Evolutionary conservation across 2,888 invertebrate species (phyloP).

Genomic region (Drosophila atripex): DNA sequence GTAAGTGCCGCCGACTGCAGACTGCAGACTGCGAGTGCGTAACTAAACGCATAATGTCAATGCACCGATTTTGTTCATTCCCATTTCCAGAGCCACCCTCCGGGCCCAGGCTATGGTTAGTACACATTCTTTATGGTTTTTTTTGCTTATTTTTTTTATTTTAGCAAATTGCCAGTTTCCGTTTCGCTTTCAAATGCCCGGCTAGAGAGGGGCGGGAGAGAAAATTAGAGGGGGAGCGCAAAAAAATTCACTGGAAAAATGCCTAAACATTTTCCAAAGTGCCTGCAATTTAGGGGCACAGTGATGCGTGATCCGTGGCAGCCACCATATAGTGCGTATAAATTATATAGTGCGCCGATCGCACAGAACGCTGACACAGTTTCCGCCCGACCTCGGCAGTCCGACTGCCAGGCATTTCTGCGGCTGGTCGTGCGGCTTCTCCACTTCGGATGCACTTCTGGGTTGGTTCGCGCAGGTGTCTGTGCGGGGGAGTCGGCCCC

Average conservation of each 20-base stretch:
- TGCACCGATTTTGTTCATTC: constrained; percentile 36
- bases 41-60: constrained; percentile 76
- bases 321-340: constrained; percentile 34
- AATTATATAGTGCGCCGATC: constrained; percentile 22
- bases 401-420: constrained; percentile 14
- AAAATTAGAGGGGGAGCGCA: constrained; percentile 15
- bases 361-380: constrained; percentile 22
- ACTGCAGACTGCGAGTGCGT: constrained; percentile 74
- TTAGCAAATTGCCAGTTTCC: constrained; percentile 76
- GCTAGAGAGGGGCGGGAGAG: neutral
- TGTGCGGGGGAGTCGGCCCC: neutral
- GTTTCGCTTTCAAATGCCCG: constrained; percentile 45
- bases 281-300: constrained; percentile 67
- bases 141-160: constrained; percentile 2
- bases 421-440: constrained; percentile 1
- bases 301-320: constrained; percentile 67
- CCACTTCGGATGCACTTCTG: neutral
- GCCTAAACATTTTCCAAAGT: constrained; percentile 58
- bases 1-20: constrained; percentile 21
- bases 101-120: neutral
- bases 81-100: constrained; percentile 13
- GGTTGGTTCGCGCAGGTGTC: constrained; percentile 18
- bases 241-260: constrained; percentile 67
- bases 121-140: too few species aligned
- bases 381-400: constrained; percentile 11